Evolutionary conservation across 2,888 invertebrate genomes (phyloP), one percentile per base, ranked within the genome.

Genomic region (Rotaria macrura): DNA sequence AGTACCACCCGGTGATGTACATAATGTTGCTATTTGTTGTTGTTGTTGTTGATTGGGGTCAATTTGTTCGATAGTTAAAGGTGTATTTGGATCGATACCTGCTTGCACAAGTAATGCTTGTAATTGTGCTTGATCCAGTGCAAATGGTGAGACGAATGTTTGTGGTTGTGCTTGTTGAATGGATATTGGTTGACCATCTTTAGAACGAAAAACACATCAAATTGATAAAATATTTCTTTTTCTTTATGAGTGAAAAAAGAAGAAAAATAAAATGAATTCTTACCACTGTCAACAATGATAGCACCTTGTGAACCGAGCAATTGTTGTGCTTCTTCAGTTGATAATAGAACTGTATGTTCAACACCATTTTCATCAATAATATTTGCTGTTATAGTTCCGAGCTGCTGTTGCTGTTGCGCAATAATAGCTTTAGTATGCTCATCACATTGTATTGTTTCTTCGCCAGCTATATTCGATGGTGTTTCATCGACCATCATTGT

Each of bases 1-100:
- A 29, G 65, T 65, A 65, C 79, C 79, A 79, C 43, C 79, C 20
- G 79, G 79, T 14, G 79, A 79, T 79, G 79, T 79, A 79, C 79
- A 79, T 43, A 79, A 43, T 25, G 79, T 79, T 14, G 79, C 79
- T 10, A 43, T 34, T 65, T 65, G 65, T 29, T n/a, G 65, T 55
- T 55, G 55, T n/a, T 23, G 55, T 29, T n/a, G 65, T 52, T 52
- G 52, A 52, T 52, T 52, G 20, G 52, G 52, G 23, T 52, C 52
- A 29, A 65, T 10, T 29, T 65, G 65, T 65, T 65, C 65, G 29
- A 65, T 65, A 65, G 65, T 65, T 65, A 65, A 65, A 10, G 65
- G 65, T 65, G n/a, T n/a, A 65, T 34, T 65, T n/a, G 79, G 40
- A 79, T 79, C 79, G 9, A 79, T 43, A n/a, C 79, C 79, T 10